Evolutionary conservation across 2,113 vertebrate species (phyloP), one percentile per base, ranked within the genome.

Genomic region (Bombycilla garrulus): DNA sequence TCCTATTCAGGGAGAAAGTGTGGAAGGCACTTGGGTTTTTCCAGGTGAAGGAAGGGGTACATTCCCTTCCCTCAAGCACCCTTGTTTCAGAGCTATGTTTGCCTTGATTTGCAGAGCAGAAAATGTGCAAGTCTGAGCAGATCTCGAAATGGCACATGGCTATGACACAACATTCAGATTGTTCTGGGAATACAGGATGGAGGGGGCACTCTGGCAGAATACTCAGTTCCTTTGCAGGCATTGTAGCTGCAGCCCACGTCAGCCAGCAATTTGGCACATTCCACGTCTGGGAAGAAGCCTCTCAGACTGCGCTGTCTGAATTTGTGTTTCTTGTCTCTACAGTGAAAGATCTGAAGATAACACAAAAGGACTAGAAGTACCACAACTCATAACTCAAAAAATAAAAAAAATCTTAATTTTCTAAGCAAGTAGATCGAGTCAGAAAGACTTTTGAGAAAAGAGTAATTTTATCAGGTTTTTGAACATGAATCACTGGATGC

Each of bases 121-220:
- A 88, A 95, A 90, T 83, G 48, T 86, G 73, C 71, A 81, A 74
- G 38, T 35, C 33, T 33, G 21, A 74, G 90, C 92, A 85, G 90
- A 76, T 91, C 83, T 95, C 3, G 3, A 56, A 92, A 82, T 45
- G 90, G 96, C 91, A 95, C 90, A 71, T 3, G 82, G 88, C 78
- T 87, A 10, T 74, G 82, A 40, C 84, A 96, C 89, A 88, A 26
- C 84, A 76, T 54, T 5, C 61, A 23, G 24, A 84, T 86, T 95
- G 81, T 97, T 96, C 95, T 81, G 85, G 91, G 89, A 91, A 80
- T 71, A 19, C 89, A 93, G 85, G 85, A 83, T 66, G 93, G 87
- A 95, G 95, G 92, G 86, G 93, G 93, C 92, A 65, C 60, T 19
- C 81, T 95, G 95, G 94, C 94, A 97, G 94, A 94, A 90, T 90